phyloP scores from a whole-genome alignment of 2,797 vertebrate species.

The Amblyopsis hoosieri region DNA sequence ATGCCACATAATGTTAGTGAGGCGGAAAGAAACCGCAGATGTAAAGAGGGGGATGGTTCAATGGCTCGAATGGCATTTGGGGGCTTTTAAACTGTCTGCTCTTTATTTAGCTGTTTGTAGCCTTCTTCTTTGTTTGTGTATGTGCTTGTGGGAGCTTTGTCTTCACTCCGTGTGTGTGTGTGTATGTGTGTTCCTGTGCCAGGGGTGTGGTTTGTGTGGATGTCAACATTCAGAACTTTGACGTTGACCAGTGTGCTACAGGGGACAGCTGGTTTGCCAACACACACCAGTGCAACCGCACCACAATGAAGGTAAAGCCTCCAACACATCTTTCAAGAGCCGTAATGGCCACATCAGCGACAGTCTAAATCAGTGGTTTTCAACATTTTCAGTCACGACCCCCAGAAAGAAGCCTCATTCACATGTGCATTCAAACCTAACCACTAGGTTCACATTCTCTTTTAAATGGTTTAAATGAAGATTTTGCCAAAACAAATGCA shows the following conservation, averaged over 20 bases:
- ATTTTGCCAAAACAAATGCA: too few relatives aligned
- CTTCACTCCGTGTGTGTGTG: conserved; percentile 25
- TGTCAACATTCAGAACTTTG: conserved; percentile 84
- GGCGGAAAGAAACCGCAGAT: conserved; percentile 4
- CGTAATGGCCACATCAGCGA: background rate
- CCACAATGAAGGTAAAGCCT: conserved; percentile 89
- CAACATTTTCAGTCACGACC: conserved; percentile 9
- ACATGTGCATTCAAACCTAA: too few relatives aligned
- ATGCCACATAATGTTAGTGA: conserved; percentile 6
- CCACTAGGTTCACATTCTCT: too few relatives aligned
- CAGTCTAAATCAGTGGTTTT: conserved; percentile 6
- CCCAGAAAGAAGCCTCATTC: too few relatives aligned
- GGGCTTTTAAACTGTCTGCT: background rate
- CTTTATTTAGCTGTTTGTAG: background rate
- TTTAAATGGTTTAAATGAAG: too few relatives aligned
- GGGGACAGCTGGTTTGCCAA: conserved; percentile 87
- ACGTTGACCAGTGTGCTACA: conserved; percentile 86
- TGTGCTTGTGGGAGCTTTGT: conserved; percentile 9
- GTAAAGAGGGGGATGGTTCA: conserved; percentile 6
- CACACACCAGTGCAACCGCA: conserved; percentile 91
- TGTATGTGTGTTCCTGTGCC: conserved; percentile 15
- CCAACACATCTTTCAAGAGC: background rate
- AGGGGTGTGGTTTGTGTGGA: conserved; percentile 92
- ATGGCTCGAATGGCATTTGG: conserved; percentile 12
- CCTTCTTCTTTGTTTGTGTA: background rate